Conservation (phyloP, 2,888 invertebrate genomes). For the Protodeltote pygarga region DNA sequence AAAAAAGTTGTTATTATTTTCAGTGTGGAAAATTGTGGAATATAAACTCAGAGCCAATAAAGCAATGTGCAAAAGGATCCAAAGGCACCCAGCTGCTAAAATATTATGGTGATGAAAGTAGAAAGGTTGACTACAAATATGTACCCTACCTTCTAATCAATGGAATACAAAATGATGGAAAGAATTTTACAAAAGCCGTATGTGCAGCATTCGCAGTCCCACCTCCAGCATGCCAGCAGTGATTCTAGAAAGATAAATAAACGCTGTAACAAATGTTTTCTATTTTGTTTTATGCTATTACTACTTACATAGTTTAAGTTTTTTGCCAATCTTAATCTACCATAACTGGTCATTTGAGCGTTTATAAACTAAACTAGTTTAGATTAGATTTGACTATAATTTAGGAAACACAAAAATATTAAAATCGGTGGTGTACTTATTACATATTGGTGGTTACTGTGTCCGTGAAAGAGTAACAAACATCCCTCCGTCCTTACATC, state of each 20-base stretch:
- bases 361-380: neutral
- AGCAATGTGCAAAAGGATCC: slow-evolving; percentile 60
- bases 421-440: no score
- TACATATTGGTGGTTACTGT: no score
- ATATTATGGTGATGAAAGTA: slow-evolving; percentile 57
- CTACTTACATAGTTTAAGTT: no score
- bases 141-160: slow-evolving; percentile 65
- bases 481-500: no score
- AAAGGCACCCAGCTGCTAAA: slow-evolving; percentile 56
- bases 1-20: slow-evolving; percentile 45
- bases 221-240: slow-evolving; percentile 51
- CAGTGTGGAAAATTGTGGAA: slow-evolving; percentile 60
- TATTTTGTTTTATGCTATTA: slow-evolving; percentile 7
- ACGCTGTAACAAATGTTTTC: neutral
- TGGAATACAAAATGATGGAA: slow-evolving; percentile 41
- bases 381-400: neutral
- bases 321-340: neutral
- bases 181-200: slow-evolving; percentile 54
- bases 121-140: slow-evolving; percentile 41
- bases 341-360: neutral
- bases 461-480: no score
- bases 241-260: slow-evolving; percentile 3
- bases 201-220: slow-evolving; percentile 59
- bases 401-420: no score
- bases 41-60: slow-evolving; percentile 54